Evolutionary conservation across 2,888 invertebrate species (phyloP).

Genomic region (Lepidocyrtoides sp.): DNA sequence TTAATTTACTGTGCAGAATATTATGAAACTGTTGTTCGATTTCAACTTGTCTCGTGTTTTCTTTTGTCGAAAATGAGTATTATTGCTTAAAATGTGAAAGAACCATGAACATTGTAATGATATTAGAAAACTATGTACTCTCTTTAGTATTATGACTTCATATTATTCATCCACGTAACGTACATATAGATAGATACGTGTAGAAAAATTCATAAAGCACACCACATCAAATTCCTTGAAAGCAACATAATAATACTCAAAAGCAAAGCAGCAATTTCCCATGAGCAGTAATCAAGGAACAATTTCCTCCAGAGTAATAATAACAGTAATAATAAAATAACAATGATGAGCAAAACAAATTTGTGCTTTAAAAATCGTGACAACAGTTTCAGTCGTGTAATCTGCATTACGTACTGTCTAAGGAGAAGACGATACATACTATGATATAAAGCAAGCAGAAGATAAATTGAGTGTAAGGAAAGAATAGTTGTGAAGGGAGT

Average conservation of each 20-base stretch:
- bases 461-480: conserved; percentile 31
- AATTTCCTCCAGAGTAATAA: conserved; percentile 79
- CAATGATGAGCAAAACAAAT: conserved; percentile 79
- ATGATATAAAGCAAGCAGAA: neutral
- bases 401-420: neutral
- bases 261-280: conserved; percentile 72
- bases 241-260: conserved; percentile 53
- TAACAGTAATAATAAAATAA: conserved; percentile 80
- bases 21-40: conserved; percentile 6
- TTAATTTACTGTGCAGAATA: conserved; percentile 28
- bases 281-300: conserved; percentile 78
- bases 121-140: neutral
- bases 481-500: conserved; percentile 12
- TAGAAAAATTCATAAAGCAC: neutral
- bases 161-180: neutral
- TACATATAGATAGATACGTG: neutral
- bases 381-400: conserved; percentile 58
- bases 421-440: neutral
- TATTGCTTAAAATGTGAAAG: conserved; percentile 28
- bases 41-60: neutral
- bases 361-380: conserved; percentile 79
- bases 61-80: neutral
- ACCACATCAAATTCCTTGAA: conserved; percentile 27
- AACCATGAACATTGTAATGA: neutral
- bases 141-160: conserved; percentile 2